Evolutionary conservation across 2,888 invertebrate genomes (phyloP), one percentile per base, ranked within the genome.

Genomic region (Acanthosepion lycidas): DNA sequence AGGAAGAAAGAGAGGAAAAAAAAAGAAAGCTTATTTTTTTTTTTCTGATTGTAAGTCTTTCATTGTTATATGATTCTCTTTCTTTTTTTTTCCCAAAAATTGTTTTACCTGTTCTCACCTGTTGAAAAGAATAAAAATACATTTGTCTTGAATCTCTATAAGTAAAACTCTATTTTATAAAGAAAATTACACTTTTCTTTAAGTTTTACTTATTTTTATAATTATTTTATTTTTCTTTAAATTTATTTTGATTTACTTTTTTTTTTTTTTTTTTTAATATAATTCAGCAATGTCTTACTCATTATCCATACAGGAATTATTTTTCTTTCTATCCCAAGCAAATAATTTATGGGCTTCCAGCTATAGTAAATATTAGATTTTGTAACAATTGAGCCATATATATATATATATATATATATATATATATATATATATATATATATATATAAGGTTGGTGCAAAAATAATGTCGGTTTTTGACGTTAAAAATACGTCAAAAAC

Each of bases 121-220:
- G 3, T 78, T 78, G n/a, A 78, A 78, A 78, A 4, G n/a, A 59
- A 78, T 78, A 33, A 78, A 78, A 78, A 33, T 33, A n/a, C 12
- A 78, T n/a, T n/a, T 64, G n/a, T 78, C n/a, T 42, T 78, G n/a
- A 78, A 78, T 78, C 78, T 78, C 78, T 78, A 78, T 78, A 33
- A n/a, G 12, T 33, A 33, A n/a, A 33, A 78, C 5, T 78, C n/a
- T 78, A 78, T 33, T 78, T 78, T 78, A 33, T 12, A 78, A n/a
- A n/a, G 9, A 78, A 33, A 78, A 78, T 28, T 3, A n/a, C n/a
- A 15, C n/a, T n/a, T n/a, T 78, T n/a, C 33, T 78, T 78, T 0
- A 20, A 78, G 15, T 78, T 78, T 78, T 78, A 9, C 78, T 78
- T 78, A 78, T 78, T 78, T 78, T 33, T 33, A n/a, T 23, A 59